Conservation (phyloP, 2,797 vertebrate species). For the Scarus forsteni region DNA sequence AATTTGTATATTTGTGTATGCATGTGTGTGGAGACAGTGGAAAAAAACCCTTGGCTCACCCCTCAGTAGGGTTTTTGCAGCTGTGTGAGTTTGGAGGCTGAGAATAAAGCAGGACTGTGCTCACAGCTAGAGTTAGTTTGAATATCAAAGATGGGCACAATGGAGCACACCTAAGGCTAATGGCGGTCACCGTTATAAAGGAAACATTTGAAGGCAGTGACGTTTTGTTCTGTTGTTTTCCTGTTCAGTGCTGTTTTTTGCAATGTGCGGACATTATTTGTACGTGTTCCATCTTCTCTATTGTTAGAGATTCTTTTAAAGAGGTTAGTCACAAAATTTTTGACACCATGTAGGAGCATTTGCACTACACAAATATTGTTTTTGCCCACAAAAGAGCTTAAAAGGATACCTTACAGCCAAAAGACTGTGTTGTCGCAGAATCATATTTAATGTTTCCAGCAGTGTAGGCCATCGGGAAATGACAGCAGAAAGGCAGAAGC, state of each 20-base stretch:
- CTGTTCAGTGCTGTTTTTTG: conserved; percentile 6
- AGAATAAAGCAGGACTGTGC: conserved; percentile 57
- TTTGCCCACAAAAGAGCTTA: conserved; percentile 1
- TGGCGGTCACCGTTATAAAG: conserved; percentile 16
- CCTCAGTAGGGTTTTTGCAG: conserved; percentile 35
- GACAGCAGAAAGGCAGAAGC: conserved; percentile 9
- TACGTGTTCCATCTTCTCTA: conserved; percentile 6
- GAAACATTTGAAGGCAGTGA: conserved; percentile 30
- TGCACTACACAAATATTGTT: background rate
- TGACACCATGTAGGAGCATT: background rate
- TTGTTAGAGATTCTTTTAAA: conserved; percentile 14
- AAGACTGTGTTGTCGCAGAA: background rate
- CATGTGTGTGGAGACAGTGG: conserved; percentile 11
- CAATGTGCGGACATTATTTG: background rate
- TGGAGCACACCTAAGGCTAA: conserved; percentile 72
- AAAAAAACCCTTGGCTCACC: conserved; percentile 2
- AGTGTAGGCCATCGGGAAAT: conserved; percentile 5
- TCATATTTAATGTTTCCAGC: conserved; percentile 25
- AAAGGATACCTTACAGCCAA: background rate
- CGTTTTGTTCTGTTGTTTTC: conserved; percentile 16
- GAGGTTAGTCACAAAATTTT: background rate
- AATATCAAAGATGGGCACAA: conserved; percentile 69
- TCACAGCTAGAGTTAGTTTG: conserved; percentile 66
- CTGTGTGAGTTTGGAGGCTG: conserved; percentile 32
- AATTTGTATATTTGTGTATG: conserved; percentile 30